Conservation (phyloP, 2,797 vertebrate species). For the Liparis tanakae region DNA sequence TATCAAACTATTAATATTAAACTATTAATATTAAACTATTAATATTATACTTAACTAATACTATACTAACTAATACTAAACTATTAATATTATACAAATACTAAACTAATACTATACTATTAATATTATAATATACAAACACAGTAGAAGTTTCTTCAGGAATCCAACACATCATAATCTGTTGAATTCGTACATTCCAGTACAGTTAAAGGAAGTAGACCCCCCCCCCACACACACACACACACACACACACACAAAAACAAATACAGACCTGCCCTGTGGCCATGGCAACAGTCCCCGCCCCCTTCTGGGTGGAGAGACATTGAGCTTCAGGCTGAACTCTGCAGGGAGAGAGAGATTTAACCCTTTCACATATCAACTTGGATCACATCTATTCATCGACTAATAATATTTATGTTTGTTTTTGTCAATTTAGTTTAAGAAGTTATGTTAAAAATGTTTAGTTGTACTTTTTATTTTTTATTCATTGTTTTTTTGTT, state of each 20-base stretch:
- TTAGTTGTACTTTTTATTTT: neutral
- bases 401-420: neutral
- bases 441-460: too few species aligned
- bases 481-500: neutral
- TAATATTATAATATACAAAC: neutral
- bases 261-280: conserved; percentile 1
- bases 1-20: too few species aligned
- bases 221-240: neutral
- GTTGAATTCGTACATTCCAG: neutral
- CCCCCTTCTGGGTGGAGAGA: conserved; percentile 34
- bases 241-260: conserved; percentile 1
- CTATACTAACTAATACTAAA: too few species aligned
- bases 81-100: neutral
- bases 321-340: conserved; percentile 5
- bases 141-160: neutral
- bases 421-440: neutral
- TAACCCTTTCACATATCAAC: conserved; percentile 47
- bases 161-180: neutral
- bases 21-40: too few species aligned
- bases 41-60: neutral
- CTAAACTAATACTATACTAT: neutral
- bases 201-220: neutral
- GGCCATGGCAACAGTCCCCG: conserved; percentile 14
- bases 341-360: conserved; percentile 16
- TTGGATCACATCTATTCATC: too few species aligned